Conservation (phyloP, 92 coral and sea anemone genomes). For the Isaurus tuberculatus region DNA sequence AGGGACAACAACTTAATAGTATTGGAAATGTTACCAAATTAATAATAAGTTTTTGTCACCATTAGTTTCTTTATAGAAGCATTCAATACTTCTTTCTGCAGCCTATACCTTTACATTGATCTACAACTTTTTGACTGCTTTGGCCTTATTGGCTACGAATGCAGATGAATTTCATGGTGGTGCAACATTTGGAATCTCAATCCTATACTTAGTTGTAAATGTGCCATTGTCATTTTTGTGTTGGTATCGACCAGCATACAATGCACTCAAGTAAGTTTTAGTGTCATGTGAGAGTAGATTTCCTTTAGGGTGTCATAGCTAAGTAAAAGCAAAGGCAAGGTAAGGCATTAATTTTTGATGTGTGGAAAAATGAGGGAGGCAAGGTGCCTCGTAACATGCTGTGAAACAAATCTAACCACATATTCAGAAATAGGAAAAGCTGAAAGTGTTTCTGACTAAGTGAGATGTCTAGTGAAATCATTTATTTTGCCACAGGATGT, state of each 20-base stretch:
- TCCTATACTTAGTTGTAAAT: conserved; percentile 76
- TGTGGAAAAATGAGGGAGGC: no score
- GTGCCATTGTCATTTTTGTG: conserved; percentile 84
- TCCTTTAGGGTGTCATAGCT: neutral
- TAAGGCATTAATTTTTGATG: no score
- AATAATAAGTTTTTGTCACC: neutral
- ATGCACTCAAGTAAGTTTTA: conserved; percentile 90
- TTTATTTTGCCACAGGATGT: no score
- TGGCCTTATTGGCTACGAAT: conserved; percentile 76
- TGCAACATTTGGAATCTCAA: conserved; percentile 75
- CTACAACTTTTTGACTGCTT: conserved; percentile 81
- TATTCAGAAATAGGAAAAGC: no score
- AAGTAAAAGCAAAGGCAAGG: neutral
- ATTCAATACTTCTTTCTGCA: conserved; percentile 56
- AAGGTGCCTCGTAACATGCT: no score
- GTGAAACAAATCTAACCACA: no score
- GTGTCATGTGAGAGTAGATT: neutral
- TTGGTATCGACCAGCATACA: conserved; percentile 97
- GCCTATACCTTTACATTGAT: conserved; percentile 81
- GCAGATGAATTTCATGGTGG: conserved; percentile 55
- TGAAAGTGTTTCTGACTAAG: no score
- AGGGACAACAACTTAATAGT: no score
- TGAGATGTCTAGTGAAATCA: no score
- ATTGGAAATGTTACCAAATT: neutral
- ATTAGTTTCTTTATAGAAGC: neutral